Conservation (phyloP, 2,888 invertebrate genomes). For the Dasypogon diadema region DNA sequence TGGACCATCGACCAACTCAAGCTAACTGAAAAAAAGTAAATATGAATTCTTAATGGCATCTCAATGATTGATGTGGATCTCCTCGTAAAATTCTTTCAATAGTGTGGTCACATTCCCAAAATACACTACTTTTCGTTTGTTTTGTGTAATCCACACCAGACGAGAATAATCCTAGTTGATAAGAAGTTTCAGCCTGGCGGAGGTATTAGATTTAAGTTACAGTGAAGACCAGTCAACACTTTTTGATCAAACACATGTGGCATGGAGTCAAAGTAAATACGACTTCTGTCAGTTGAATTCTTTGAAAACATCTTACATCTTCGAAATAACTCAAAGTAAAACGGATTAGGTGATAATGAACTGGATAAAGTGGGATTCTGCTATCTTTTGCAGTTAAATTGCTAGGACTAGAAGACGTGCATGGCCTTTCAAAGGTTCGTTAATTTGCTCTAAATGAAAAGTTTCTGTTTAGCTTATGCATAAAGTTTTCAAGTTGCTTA, state of each 20-base stretch:
- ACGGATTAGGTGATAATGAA: slow-evolving; percentile 38
- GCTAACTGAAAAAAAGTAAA: neutral
- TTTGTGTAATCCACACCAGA: slow-evolving; percentile 12
- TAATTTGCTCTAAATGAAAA: slow-evolving; percentile 5
- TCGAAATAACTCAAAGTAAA: slow-evolving; percentile 27
- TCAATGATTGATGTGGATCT: slow-evolving; percentile 27
- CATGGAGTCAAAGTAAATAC: neutral
- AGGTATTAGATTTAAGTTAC: slow-evolving; percentile 6
- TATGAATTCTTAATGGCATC: slow-evolving; percentile 24
- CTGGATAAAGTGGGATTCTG: slow-evolving; percentile 14
- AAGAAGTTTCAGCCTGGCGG: slow-evolving; percentile 4
- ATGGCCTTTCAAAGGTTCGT: neutral
- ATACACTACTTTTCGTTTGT: slow-evolving; percentile 23
- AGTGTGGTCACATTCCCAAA: slow-evolving; percentile 26
- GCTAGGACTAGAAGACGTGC: neutral
- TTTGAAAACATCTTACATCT: slow-evolving; percentile 27
- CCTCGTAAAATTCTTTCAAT: neutral
- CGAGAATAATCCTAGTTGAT: slow-evolving; percentile 25
- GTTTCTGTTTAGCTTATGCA: slow-evolving; percentile 3
- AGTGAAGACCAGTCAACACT: neutral
- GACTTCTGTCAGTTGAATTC: slow-evolving; percentile 17
- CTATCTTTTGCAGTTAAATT: neutral
- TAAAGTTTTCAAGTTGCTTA: neutral
- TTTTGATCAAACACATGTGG: neutral
- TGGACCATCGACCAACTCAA: too few relatives aligned